A percentile compares a stretch with the other conserved stretches of the same genome.
Conservation (phyloP, 2,113 vertebrate genomes). For the Taxidea taxus region DNA sequence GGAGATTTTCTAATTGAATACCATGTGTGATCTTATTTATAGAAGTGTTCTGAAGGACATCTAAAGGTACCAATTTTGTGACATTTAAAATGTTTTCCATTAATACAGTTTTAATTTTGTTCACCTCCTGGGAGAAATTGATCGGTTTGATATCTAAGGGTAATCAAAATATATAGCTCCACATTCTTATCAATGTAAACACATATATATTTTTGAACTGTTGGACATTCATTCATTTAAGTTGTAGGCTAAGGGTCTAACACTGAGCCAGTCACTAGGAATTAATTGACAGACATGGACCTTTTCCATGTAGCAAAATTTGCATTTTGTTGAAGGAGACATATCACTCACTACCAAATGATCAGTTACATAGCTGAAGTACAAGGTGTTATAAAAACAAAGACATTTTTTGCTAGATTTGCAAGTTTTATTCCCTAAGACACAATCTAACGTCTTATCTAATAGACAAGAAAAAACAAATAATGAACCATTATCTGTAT, state of each 20-base stretch:
- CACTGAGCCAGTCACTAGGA: not conserved
- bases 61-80: not conserved
- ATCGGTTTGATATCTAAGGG: not conserved
- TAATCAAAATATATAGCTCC: not conserved
- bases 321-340: not conserved
- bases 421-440: not conserved
- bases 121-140: not conserved
- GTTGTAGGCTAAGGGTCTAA: not conserved
- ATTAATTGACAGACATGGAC: not conserved
- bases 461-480: not conserved
- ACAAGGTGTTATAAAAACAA: not conserved
- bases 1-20: conserved; percentile 4
- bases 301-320: not conserved
- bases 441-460: not conserved
- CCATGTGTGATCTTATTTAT: conserved; percentile 28
- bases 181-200: not conserved
- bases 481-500: not conserved
- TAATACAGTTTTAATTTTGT: not conserved
- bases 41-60: conserved; percentile 23
- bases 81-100: not conserved
- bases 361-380: not conserved
- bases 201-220: not conserved
- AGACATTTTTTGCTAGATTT: not conserved
- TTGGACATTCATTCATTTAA: not conserved
- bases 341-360: not conserved